These are phyloP conservation scores for Neodiprion virginianus DNA, from an alignment of 1,140 invertebrate species.

Conservation along the genomic window DNA sequence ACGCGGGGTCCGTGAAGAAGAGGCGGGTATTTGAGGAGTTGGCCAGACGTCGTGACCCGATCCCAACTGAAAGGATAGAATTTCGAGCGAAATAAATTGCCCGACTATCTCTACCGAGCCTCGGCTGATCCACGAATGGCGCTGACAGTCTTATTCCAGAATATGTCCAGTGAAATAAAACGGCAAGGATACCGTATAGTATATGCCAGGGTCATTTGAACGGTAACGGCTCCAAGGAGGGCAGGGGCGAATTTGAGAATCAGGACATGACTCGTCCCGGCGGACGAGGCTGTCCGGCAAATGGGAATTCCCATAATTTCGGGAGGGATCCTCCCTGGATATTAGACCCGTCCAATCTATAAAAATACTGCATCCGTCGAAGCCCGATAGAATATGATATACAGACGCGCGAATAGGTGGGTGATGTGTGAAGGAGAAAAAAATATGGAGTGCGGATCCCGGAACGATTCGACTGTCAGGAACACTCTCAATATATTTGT, in stretches of 20 bases:
- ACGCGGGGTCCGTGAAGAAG: neutral
- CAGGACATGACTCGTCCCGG: neutral
- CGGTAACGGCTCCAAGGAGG: neutral
- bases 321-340: neutral
- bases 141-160: slow-evolving; percentile 16
- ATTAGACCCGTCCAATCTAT: too few relatives aligned
- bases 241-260: neutral
- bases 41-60: neutral
- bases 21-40: neutral
- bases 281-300: neutral
- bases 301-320: neutral
- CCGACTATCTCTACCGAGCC: neutral
- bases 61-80: slow-evolving; percentile 8
- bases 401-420: too few relatives aligned
- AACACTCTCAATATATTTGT: too few relatives aligned
- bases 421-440: too few relatives aligned
- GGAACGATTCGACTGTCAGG: too few relatives aligned
- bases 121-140: slow-evolving; percentile 8
- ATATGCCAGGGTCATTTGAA: neutral
- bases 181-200: neutral
- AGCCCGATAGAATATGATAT: slow-evolving; percentile 12
- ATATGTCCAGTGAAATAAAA: slow-evolving; percentile 15
- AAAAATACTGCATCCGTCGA: neutral
- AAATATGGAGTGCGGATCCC: too few relatives aligned
- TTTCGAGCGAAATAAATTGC: slow-evolving; percentile 18